Evolutionary conservation across 1,140 invertebrate species (phyloP).

Genomic region (Ctenoplectra terminalis): DNA sequence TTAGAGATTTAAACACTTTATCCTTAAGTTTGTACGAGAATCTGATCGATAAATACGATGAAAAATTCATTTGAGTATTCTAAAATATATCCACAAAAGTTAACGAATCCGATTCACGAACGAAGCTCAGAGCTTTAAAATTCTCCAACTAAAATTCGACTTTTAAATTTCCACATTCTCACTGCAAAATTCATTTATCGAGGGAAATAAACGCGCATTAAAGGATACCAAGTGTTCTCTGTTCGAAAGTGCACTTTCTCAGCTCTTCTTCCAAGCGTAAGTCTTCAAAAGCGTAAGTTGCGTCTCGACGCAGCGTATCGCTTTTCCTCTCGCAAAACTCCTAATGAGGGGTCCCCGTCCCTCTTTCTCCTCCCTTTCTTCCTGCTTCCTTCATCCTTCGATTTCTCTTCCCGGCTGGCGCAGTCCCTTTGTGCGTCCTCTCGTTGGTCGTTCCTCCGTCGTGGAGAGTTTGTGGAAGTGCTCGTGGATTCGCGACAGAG

Average conservation of each 20-base stretch:
- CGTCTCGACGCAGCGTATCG: slow-evolving; percentile 65
- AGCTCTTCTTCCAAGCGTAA: slow-evolving; percentile 13
- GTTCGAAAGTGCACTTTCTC: background rate
- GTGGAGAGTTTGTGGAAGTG: slow-evolving; percentile 69
- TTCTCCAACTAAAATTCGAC: too few relatives aligned
- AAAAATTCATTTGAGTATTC: too few relatives aligned
- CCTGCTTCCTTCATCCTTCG: slow-evolving; percentile 59
- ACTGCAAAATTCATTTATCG: background rate
- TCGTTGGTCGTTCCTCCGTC: slow-evolving; percentile 60
- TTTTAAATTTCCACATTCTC: too few relatives aligned
- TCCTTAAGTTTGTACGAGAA: too few relatives aligned
- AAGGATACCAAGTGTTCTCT: background rate
- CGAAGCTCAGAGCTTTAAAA: too few relatives aligned
- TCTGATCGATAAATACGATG: too few relatives aligned
- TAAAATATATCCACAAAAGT: too few relatives aligned
- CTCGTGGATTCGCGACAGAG: slow-evolving; percentile 74
- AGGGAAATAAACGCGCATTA: background rate
- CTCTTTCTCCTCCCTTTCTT: slow-evolving; percentile 37
- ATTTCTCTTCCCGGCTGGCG: slow-evolving; percentile 57
- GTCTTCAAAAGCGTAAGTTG: slow-evolving; percentile 66
- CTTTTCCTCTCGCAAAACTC: slow-evolving; percentile 67
- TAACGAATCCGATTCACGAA: too few relatives aligned
- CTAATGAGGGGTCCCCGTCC: slow-evolving; percentile 58
- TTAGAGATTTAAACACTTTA: background rate
- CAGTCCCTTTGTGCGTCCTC: slow-evolving; percentile 60